Evolutionary conservation across 1,140 invertebrate species (phyloP), one percentile per base, ranked within the genome.

Genomic region (Apis dorsata): DNA sequence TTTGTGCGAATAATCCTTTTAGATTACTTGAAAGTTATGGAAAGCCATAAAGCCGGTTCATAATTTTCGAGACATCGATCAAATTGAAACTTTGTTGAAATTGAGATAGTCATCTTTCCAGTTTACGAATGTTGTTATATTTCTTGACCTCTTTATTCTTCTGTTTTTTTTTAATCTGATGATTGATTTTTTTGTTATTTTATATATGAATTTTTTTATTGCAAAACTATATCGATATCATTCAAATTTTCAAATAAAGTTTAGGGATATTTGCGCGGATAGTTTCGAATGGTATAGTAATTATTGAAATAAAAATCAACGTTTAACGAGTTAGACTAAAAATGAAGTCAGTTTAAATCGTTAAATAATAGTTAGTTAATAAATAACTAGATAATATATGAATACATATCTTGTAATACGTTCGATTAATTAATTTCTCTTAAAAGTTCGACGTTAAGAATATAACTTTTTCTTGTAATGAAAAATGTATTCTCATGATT

Each of bases 1-100:
- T n/a, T 68, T 1, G 10, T 15, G 1, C 19, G 5, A 66, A 2
- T 19, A 2, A 9, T 24, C 1, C 44, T 17, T 53, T 24, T 8
- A 8, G 7, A 0, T 60, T 12, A 15, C 55, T 62, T 59, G 77
- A 2, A 88, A 85, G 59, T 88, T 79, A 9, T n/a, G 84, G 65
- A 86, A 71, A 86, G 74, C 53, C 63, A 15, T 9, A 0, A 1
- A 10, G 63, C 44, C 84, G 24, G 74, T 88, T 59, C 59, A 69
- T 2, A 55, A 68, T 62, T 86, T 88, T 71, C 60, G 69, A 65
- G 70, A 19, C 19, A 11, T 10, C 8, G 1, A 21, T 1, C 11
- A 1, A 53, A 51, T n/a, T 7, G 9, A 17, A 17, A 19, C 10
- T 10, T 80, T 59, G 62, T 80, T 73, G 51, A 66, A 55, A 51